Percentiles rank a stretch among this genome's conserved stretches.
These are phyloP conservation scores for Lophotis ruficrista DNA, from an alignment of 2,113 vertebrate species.

Conservation along the genomic window DNA sequence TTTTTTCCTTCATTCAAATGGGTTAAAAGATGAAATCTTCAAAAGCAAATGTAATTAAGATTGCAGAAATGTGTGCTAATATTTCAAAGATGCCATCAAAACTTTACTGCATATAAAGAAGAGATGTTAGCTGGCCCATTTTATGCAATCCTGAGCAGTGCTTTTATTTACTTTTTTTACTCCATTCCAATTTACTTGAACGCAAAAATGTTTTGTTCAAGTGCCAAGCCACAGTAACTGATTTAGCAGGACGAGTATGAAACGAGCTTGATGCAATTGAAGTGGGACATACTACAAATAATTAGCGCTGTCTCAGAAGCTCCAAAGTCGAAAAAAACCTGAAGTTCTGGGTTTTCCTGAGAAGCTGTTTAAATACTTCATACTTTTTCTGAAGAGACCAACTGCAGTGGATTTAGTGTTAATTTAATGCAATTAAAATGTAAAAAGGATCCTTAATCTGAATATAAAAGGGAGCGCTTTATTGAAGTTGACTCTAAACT, in stretches of 20 bases:
- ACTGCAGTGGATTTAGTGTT: conserved; percentile 57
- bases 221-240: not conserved
- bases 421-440: conserved; percentile 70
- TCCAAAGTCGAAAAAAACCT: not conserved
- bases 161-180: conserved; percentile 6
- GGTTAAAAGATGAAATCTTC: conserved; percentile 25
- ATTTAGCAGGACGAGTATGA: not conserved
- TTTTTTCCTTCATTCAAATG: not conserved
- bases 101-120: not conserved
- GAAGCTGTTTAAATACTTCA: not conserved
- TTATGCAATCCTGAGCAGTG: not conserved
- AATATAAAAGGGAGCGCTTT: conserved; percentile 67
- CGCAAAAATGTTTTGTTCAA: conserved; percentile 40
- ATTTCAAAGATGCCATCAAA: conserved; percentile 4
- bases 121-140: not conserved
- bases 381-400: conserved; percentile 37
- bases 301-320: conserved; percentile 4
- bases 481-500: conserved; percentile 60
- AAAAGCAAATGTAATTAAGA: conserved; percentile 21
- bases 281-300: not conserved
- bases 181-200: not conserved
- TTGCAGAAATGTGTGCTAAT: not conserved
- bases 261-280: not conserved
- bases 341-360: not conserved
- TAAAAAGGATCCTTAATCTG: conserved; percentile 62